Conservation (phyloP, 1,140 invertebrate genomes). For the Orchestia grillus region DNA sequence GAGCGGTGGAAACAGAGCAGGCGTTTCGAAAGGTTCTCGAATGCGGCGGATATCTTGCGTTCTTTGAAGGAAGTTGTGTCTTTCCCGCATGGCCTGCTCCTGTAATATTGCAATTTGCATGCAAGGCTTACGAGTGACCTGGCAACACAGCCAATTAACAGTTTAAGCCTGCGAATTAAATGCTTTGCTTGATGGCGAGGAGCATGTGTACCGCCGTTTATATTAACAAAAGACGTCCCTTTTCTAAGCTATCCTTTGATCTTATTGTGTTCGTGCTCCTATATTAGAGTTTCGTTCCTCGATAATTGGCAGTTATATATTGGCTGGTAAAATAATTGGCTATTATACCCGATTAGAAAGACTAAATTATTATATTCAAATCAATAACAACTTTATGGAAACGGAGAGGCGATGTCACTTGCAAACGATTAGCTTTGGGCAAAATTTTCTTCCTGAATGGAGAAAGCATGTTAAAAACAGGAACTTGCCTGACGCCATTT, state of each 20-base stretch:
- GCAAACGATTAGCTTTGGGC: not conserved
- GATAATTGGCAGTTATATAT: too few relatives aligned
- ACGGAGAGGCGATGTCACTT: not conserved
- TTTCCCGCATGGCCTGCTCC: not conserved
- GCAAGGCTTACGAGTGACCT: not conserved
- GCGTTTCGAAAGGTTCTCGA: not conserved
- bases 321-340: too few relatives aligned
- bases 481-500: not conserved
- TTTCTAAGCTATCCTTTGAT: too few relatives aligned
- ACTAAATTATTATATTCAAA: not conserved
- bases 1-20: not conserved
- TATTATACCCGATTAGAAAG: too few relatives aligned
- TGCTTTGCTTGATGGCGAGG: not conserved
- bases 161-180: conserved; percentile 13
- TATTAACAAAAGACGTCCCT: not conserved
- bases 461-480: not conserved
- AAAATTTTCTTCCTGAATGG: not conserved
- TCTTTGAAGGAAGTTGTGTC: conserved; percentile 23
- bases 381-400: too few relatives aligned
- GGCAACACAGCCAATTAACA: conserved; percentile 39
- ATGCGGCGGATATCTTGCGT: not conserved
- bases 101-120: conserved; percentile 54
- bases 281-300: too few relatives aligned
- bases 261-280: too few relatives aligned
- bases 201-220: not conserved